Conservation (phyloP, 1,140 invertebrate genomes). For the Drosophila chauvacae region DNA sequence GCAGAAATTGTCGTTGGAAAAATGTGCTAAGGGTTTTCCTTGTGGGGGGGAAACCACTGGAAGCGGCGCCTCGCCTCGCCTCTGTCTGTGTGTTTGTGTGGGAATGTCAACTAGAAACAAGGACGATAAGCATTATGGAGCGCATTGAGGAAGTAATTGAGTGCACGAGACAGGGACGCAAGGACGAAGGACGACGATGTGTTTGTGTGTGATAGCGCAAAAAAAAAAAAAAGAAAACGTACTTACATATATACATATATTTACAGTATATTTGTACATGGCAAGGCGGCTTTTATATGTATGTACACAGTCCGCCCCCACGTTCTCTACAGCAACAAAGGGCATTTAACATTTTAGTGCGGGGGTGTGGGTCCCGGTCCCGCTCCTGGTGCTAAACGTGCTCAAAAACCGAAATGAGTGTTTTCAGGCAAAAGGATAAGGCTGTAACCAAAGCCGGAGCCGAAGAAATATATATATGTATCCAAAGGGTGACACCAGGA, state of each 20-base stretch:
- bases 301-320: conserved; percentile 16
- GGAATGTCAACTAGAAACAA: conserved; percentile 83
- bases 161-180: conserved; percentile 75
- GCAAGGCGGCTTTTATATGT: conserved; percentile 36
- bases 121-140: conserved; percentile 83
- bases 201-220: conserved; percentile 24
- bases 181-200: conserved; percentile 67
- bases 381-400: conserved; percentile 71
- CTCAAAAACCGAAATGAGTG: conserved; percentile 83
- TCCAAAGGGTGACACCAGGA: conserved; percentile 46
- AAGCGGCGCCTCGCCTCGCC: conserved; percentile 18
- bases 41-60: conserved; percentile 34
- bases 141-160: conserved; percentile 83
- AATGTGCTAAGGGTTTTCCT: conserved; percentile 76
- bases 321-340: conserved; percentile 56
- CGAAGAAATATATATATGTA: conserved; percentile 18
- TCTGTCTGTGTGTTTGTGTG: conserved; percentile 63
- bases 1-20: conserved; percentile 83
- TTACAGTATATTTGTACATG: conserved; percentile 32
- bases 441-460: conserved; percentile 24
- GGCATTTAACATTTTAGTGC: conserved; percentile 77
- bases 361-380: conserved; percentile 16
- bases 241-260: conserved; percentile 23
- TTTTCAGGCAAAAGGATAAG: conserved; percentile 71
- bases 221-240: conserved; percentile 30